Evolutionary conservation across 2,113 vertebrate genomes (phyloP).

Genomic region (Pithys albifrons): DNA sequence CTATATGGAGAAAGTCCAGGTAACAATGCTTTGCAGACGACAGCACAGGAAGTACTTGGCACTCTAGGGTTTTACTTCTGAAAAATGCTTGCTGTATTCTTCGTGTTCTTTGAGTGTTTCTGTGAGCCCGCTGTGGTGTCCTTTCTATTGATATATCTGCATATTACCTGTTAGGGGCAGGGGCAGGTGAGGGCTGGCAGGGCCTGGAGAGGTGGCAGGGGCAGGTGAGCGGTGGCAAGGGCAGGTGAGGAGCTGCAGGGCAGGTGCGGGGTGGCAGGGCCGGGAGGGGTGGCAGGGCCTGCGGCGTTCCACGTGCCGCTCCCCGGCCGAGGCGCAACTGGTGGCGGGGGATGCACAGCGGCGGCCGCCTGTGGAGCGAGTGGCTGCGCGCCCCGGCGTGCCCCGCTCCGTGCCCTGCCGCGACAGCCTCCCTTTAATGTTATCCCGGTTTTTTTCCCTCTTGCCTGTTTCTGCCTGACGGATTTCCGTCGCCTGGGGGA

Average conservation of each 20-base stretch:
- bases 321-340: background rate
- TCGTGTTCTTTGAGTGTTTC: background rate
- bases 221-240: too few species aligned
- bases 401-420: background rate
- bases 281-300: too few species aligned
- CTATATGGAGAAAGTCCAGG: background rate
- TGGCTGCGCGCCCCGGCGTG: background rate
- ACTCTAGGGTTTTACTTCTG: background rate
- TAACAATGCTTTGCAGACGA: background rate
- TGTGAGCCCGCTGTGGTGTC: too few species aligned
- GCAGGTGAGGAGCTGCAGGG: too few species aligned
- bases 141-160: rapidly evolving
- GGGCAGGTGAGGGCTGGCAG: background rate
- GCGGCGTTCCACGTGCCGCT: too few species aligned
- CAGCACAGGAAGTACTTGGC: background rate
- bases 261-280: too few species aligned
- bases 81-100: background rate
- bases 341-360: background rate
- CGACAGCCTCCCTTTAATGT: background rate
- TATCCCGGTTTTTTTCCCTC: background rate
- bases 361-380: too few species aligned
- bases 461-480: background rate
- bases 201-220: too few species aligned
- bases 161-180: rapidly evolving
- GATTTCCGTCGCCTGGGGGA: background rate